Percentiles rank a stretch among this genome's conserved stretches.
phyloP scores from a whole-genome alignment of 2,888 invertebrate genomes.

The Celastrina argiolus region DNA sequence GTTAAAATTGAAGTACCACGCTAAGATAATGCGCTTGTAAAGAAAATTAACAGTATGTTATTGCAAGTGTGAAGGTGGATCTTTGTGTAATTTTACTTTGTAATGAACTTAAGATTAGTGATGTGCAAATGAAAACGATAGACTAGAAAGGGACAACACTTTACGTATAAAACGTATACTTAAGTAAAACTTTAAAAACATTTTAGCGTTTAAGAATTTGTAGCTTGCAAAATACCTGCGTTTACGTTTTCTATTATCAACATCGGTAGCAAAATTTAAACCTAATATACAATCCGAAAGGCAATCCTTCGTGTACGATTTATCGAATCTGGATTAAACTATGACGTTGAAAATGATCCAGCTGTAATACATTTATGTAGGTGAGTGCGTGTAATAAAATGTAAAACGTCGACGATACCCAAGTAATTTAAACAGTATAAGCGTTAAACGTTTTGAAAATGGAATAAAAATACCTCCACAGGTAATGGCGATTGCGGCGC shows the following conservation, averaged over 20 bases:
- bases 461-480: conserved; percentile 63
- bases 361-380: conserved; percentile 28
- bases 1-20: conserved; percentile 30
- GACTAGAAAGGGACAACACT: conserved; percentile 26
- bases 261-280: too few relatives aligned
- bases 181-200: too few relatives aligned
- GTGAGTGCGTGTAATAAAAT: conserved; percentile 42
- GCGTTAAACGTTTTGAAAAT: conserved; percentile 49
- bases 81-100: conserved; percentile 71
- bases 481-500: conserved; percentile 66
- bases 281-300: too few relatives aligned
- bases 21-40: conserved; percentile 39
- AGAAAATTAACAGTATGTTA: conserved; percentile 65
- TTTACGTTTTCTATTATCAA: too few relatives aligned
- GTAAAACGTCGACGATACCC: conserved; percentile 38
- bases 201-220: too few relatives aligned
- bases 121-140: conserved; percentile 39
- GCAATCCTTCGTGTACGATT: background rate
- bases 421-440: conserved; percentile 37
- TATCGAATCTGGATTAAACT: background rate
- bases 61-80: conserved; percentile 66
- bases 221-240: too few relatives aligned
- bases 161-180: background rate
- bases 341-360: conserved; percentile 14
- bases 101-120: conserved; percentile 62